phyloP scores from a whole-genome alignment of 2,113 vertebrate genomes.

The Serinus canaria region DNA sequence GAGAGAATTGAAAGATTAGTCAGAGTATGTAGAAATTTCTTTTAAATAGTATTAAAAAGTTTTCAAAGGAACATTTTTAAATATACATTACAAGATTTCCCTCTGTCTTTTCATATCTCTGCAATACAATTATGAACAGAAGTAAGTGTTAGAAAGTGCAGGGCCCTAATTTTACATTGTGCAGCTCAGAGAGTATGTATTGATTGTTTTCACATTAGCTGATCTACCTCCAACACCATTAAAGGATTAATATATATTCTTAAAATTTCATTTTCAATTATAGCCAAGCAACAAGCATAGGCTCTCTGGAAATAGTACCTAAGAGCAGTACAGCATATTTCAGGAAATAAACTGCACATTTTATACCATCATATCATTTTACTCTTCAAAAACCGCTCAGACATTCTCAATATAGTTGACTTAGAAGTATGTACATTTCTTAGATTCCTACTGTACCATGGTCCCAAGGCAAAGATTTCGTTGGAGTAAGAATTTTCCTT shows the following conservation, averaged over 20 bases:
- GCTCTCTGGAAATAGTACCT: not conserved
- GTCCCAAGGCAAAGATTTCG: not conserved
- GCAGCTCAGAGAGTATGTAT: not conserved
- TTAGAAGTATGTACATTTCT: not conserved
- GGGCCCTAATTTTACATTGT: not conserved
- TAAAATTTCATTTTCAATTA: not conserved
- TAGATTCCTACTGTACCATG: not conserved
- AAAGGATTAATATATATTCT: not conserved
- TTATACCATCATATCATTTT: not conserved
- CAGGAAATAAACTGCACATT: not conserved
- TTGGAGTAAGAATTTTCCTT: not conserved
- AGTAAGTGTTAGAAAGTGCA: not conserved
- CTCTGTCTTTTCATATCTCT: not conserved
- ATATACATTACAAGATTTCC: not conserved
- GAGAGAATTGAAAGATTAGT: not conserved
- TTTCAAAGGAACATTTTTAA: not conserved
- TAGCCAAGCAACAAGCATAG: not conserved
- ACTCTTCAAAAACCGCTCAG: not conserved
- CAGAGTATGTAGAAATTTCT: not conserved
- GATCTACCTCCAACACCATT: not conserved
- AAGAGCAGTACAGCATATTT: not conserved
- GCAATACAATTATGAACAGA: not conserved
- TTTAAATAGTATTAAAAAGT: not conserved
- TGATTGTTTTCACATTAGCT: conserved; percentile 6
- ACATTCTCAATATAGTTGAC: not conserved